phyloP scores from a whole-genome alignment of 2,888 invertebrate genomes.

The Keiferia lycopersicella region DNA sequence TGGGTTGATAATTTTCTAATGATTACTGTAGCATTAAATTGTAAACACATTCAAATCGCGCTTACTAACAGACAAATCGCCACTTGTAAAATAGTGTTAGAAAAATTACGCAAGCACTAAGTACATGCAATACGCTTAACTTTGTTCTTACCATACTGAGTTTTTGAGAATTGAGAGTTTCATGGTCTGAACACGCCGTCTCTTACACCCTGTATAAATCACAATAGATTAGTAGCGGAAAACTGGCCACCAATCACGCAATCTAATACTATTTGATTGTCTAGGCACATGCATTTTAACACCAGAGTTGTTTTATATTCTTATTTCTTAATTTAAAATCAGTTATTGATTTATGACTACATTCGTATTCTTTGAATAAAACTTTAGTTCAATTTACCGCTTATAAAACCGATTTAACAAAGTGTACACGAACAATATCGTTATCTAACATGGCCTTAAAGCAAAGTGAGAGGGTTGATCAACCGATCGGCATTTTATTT shows the following conservation, averaged over 20 bases:
- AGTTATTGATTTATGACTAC: not conserved
- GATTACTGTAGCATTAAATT: not conserved
- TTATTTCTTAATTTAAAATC: too few relatives aligned
- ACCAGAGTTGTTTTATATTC: too few relatives aligned
- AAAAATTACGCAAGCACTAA: not conserved
- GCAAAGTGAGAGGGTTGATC: conserved; percentile 64
- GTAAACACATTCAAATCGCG: not conserved
- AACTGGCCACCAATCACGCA: not conserved
- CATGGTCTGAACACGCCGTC: too few relatives aligned
- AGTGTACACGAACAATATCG: conserved; percentile 11
- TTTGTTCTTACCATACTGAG: too few relatives aligned
- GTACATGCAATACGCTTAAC: too few relatives aligned
- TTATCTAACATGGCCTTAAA: conserved; percentile 23
- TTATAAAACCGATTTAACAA: not conserved
- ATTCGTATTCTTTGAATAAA: not conserved
- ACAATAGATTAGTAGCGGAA: too few relatives aligned
- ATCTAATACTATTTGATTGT: too few relatives aligned
- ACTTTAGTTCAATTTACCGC: not conserved
- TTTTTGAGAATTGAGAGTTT: too few relatives aligned
- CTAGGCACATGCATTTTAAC: too few relatives aligned
- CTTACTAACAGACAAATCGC: not conserved
- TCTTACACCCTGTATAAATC: too few relatives aligned
- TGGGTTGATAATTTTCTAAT: conserved; percentile 6
- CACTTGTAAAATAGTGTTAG: not conserved
- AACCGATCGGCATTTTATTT: conserved; percentile 64